Base-by-base conservation (phyloP, 92 coral and sea anemone genomes). In the Zoanthus sociatus region DNA sequence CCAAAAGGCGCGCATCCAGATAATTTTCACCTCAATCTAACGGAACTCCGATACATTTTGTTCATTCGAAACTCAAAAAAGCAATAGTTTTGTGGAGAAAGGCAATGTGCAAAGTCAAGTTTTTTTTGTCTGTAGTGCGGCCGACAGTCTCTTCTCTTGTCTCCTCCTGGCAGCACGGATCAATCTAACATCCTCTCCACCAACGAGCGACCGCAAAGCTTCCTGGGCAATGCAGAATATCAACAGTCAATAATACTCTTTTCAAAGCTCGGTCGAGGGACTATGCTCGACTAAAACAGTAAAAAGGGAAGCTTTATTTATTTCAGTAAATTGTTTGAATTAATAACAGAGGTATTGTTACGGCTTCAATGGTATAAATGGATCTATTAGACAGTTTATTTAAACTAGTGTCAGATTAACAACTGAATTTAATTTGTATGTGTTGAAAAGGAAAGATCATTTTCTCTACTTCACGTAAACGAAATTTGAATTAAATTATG, bases 191-290 rank as follows among this genome's bases (percentile, higher is more conserved):
- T 46, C 45, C 70, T 64, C 32, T 21, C 13, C 32, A 20, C 13
- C 58, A 55, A 78, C 56, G 84, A 58, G 68, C 84, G 84, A 79
- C 84, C 87, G 86, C 85, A 66, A 69, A 18, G 92, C 89, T 89
- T 89, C 89, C 92, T 90, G 92, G 93, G 78, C 84, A 84, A 90
- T 91, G 37, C 82, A 68, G 47, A 77, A 87, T 86, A 79, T 81
- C 85, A 4, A 69, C 84, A 90, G 91, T 87, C 93, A 82, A 90
- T 90, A 90, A 90, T 90, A 90, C 70, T 90, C 86, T 90, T 90
- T 76, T 79, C 15, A 0, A 45, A 12, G 11, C 85, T 81, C 85
- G 85, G 55, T 81, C 85, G 64, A 81, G 30, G 74, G 75, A 42
- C 60, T 64, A 46, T 17, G 74, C 42, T 17, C 51, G 37, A 79